phyloP scores from a whole-genome alignment of 1,140 invertebrate species.

The Pachypeltis micranthus region DNA sequence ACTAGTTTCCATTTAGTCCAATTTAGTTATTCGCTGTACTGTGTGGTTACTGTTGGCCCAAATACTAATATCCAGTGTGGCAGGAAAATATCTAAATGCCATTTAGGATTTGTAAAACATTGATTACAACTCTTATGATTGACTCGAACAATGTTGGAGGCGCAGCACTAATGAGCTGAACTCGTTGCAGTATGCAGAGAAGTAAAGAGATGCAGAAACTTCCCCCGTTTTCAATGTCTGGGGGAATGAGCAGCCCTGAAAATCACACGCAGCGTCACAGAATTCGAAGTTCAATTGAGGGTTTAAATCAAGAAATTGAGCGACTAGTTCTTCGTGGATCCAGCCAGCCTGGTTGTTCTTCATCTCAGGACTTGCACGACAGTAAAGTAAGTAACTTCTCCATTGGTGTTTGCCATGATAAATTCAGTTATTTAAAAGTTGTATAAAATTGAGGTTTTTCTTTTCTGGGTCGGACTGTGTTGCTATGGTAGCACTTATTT shows the following conservation, averaged over 20 bases:
- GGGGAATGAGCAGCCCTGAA: slow-evolving; percentile 22
- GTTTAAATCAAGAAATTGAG: slow-evolving; percentile 73
- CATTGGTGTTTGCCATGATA: no score
- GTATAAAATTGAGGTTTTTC: no score
- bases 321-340: slow-evolving; percentile 45
- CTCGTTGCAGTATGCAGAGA: neutral
- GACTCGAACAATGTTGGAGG: neutral
- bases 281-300: slow-evolving; percentile 71
- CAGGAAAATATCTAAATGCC: no score
- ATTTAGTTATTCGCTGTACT: no score
- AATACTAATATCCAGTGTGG: no score
- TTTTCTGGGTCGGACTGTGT: no score
- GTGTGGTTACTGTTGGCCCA: no score
- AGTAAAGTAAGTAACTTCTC: slow-evolving; percentile 28
- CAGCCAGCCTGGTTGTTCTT: slow-evolving; percentile 23
- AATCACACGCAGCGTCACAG: slow-evolving; percentile 44
- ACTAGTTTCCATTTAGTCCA: no score
- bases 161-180: neutral
- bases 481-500: no score
- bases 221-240: slow-evolving; percentile 6
- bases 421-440: no score
- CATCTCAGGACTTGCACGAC: slow-evolving; percentile 19
- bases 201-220: slow-evolving; percentile 34
- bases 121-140: no score
- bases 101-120: no score